phyloP scores from a whole-genome alignment of 2,113 vertebrate species.

The Siniperca knerii region DNA sequence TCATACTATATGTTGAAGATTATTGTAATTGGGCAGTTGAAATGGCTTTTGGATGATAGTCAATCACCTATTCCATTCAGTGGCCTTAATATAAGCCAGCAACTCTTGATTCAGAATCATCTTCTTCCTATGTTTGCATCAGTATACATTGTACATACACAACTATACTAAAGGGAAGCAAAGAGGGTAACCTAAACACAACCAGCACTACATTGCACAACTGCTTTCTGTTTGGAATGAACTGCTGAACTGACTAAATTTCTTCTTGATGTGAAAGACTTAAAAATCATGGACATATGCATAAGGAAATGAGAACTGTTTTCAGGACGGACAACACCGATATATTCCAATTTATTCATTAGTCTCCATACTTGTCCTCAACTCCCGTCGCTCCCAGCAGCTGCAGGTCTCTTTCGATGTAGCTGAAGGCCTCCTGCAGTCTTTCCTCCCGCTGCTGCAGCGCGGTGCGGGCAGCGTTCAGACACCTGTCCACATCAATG shows the following conservation, averaged over 20 bases:
- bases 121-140: neutral
- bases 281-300: neutral
- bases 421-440: constrained; percentile 89
- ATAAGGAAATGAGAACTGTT: neutral
- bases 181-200: neutral
- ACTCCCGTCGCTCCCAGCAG: constrained; percentile 96
- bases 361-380: constrained; percentile 92
- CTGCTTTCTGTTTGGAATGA: neutral
- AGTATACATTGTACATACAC: neutral
- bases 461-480: constrained; percentile 92
- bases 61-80: neutral
- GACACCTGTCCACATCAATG: constrained; percentile 86
- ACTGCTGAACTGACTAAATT: neutral
- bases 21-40: neutral
- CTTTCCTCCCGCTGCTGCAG: constrained; percentile 94
- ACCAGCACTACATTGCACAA: neutral
- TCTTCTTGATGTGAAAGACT: neutral
- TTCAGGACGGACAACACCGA: neutral
- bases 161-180: neutral
- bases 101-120: neutral
- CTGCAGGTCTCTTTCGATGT: constrained; percentile 93
- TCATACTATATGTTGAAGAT: neutral
- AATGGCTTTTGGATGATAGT: neutral
- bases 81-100: neutral
- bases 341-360: constrained; percentile 18